Evolutionary conservation across 2,888 invertebrate genomes (phyloP).

Genomic region (Rhorus exstirpatorius): DNA sequence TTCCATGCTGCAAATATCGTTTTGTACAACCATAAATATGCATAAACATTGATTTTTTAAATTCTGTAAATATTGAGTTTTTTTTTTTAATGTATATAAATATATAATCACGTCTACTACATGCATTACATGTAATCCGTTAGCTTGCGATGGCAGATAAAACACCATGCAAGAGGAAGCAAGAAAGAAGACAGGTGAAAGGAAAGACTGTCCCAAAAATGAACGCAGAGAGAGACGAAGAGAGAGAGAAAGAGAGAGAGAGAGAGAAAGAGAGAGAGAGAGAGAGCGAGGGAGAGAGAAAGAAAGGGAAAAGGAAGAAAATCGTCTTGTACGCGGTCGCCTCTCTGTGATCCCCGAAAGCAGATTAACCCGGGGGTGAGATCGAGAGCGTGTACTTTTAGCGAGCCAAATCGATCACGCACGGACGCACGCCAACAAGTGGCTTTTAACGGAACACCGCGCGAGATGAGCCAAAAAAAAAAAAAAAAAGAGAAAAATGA

Average conservation of each 20-base stretch:
- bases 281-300: too few species aligned
- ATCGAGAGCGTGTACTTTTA: constrained; percentile 76
- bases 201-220: background rate
- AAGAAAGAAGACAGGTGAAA: background rate
- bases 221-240: too few species aligned
- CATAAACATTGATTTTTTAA: too few species aligned
- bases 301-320: constrained; percentile 47
- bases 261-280: too few species aligned
- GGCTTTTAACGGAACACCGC: constrained; percentile 80
- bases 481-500: constrained; percentile 6
- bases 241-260: constrained; percentile 16
- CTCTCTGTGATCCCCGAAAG: constrained; percentile 81
- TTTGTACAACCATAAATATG: too few species aligned
- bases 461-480: constrained; percentile 50
- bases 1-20: too few species aligned
- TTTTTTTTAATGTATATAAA: too few species aligned
- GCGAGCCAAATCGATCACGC: constrained; percentile 82
- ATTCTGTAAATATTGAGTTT: too few species aligned
- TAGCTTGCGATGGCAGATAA: constrained; percentile 40
- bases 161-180: constrained; percentile 21
- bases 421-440: constrained; percentile 83
- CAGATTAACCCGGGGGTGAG: constrained; percentile 79
- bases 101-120: background rate
- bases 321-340: constrained; percentile 61
- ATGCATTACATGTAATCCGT: constrained; percentile 12